Evolutionary conservation across 2,797 vertebrate species (phyloP).

Genomic region (Chaetodon trifasciatus): DNA sequence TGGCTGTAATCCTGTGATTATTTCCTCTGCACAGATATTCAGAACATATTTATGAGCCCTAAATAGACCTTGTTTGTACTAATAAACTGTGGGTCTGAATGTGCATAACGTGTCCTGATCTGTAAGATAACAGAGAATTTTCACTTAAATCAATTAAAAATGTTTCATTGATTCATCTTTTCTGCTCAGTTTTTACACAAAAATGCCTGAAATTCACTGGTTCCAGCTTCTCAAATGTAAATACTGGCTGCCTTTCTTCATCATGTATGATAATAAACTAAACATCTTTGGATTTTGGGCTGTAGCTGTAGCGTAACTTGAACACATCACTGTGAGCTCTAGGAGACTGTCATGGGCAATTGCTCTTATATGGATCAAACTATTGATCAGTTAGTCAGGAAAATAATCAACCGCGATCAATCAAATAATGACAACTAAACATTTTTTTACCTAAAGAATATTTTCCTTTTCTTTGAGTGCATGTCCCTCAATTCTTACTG

Average conservation of each 20-base stretch:
- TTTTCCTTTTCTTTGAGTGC: background rate
- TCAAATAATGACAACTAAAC: background rate
- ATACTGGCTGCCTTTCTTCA: background rate
- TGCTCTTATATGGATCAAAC: background rate
- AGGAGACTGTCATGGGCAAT: background rate
- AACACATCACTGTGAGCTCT: background rate
- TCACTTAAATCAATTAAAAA: background rate
- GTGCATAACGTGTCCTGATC: background rate
- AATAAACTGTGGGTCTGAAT: background rate
- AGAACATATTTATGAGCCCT: conserved; percentile 15
- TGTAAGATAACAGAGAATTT: background rate
- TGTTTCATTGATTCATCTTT: background rate
- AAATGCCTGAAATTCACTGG: background rate
- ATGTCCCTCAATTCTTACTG: background rate
- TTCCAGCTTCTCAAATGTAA: background rate
- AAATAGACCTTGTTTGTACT: background rate
- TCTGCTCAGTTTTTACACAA: background rate
- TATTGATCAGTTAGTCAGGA: background rate
- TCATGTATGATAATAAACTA: background rate
- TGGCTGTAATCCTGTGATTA: conserved; percentile 20
- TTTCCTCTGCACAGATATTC: conserved; percentile 2
- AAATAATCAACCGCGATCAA: background rate
- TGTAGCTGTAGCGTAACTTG: background rate
- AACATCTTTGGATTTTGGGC: background rate
- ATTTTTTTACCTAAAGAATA: background rate